Evolutionary conservation across 2,797 vertebrate species (phyloP), one percentile per base, ranked within the genome.

Genomic region (Zalophus californianus): DNA sequence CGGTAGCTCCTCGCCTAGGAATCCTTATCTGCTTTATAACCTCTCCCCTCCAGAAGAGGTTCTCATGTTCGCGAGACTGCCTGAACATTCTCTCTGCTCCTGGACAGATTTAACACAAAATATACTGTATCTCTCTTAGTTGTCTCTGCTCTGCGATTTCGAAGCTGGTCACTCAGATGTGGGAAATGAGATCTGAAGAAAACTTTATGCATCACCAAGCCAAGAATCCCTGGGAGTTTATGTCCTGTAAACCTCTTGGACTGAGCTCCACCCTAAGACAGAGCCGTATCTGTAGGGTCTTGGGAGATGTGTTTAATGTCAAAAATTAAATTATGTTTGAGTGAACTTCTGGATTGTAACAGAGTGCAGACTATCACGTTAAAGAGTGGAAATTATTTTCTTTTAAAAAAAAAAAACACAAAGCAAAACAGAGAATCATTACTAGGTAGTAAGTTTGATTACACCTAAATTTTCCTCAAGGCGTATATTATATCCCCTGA

Each of bases 131-230:
- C 94, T 50, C 79, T n/a, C 13, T 3, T 12, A 2, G 7, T 13
- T 29, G 62, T 10, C 44, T 72, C 27, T 11, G 62, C 29, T 56
- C 73, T 70, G 48, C 90, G 23, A 3, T 96, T 64, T 48, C 25
- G 4, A 44, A 56, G 80, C 50, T 66, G 54, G 20, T 27, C 56
- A 38, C 75, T 56, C 78, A 52, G 82, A 35, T 16, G 29, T 86
- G 75, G 48, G 66, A 44, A 80, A 58, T 25, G 52, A 82, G 56
- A 64, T 58, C 48, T 14, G 35, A 48, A 85, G 50, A 88, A 97
- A 97, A 98, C 96, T 98, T 97, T 50, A 93, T 5, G 86, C 83
- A 15, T 83, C 68, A 25, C 38, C 66, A 32, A 56, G 27, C 15
- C 48, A 66, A 15, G 64, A 27, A 52, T 48, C 56, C 79, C 2